phyloP scores from a whole-genome alignment of 2,113 vertebrate species.

The Festucalex cinctus region DNA sequence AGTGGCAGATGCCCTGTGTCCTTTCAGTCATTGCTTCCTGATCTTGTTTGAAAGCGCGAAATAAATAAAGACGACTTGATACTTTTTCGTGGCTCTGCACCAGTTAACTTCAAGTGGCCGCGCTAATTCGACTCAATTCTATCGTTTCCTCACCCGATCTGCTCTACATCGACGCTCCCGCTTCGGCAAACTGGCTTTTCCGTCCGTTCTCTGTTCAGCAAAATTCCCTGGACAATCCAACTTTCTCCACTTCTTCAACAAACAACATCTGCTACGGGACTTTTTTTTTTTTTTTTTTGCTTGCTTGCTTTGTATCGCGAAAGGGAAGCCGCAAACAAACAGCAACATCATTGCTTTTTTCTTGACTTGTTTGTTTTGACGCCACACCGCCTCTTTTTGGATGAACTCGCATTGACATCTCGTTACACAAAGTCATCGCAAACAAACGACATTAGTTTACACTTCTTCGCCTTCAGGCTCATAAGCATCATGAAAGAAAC shows the following conservation, averaged over 20 bases:
- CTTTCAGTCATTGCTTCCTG: too few relatives aligned
- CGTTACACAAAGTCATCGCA: too few relatives aligned
- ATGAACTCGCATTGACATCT: background rate
- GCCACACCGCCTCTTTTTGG: background rate
- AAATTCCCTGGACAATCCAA: background rate
- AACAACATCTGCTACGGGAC: constrained; percentile 2
- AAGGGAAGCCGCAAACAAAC: background rate
- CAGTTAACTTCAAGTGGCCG: too few relatives aligned
- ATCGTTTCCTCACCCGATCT: background rate
- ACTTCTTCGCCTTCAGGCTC: background rate
- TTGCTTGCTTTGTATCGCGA: background rate
- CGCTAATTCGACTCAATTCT: background rate
- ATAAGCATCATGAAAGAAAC: background rate
- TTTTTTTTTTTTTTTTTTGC: too few relatives aligned
- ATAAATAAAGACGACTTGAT: too few relatives aligned
- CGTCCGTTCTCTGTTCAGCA: background rate
- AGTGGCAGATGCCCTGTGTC: too few relatives aligned
- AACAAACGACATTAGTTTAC: too few relatives aligned
- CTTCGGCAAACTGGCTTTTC: background rate
- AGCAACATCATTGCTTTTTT: background rate
- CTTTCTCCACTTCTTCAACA: background rate
- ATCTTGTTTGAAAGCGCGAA: too few relatives aligned
- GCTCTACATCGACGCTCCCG: background rate
- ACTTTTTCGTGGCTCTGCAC: too few relatives aligned
- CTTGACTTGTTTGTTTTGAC: background rate